phyloP scores from a whole-genome alignment of 2,888 invertebrate genomes.

The Brachyopa scutellaris region DNA sequence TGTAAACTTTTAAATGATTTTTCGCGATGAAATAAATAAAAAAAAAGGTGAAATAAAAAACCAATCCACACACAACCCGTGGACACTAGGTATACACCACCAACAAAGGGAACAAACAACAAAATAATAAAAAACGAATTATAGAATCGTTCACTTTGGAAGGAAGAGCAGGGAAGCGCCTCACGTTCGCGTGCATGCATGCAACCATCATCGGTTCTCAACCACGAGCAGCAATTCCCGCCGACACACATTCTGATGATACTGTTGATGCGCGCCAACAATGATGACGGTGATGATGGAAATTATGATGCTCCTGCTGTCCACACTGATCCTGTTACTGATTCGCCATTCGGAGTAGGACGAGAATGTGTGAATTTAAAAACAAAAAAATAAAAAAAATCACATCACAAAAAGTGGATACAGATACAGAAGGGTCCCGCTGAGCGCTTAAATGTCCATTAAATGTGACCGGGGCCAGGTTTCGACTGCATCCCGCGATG shows the following conservation, averaged over 20 bases:
- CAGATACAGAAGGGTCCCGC: conserved; percentile 28
- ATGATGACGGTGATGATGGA: conserved; percentile 52
- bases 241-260: conserved; percentile 43
- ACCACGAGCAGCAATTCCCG: conserved; percentile 5
- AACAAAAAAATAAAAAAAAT: neutral
- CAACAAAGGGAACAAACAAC: conserved; percentile 43
- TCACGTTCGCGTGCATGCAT: conserved; percentile 39
- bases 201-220: conserved; percentile 30
- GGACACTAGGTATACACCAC: too few species aligned
- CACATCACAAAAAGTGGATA: too few species aligned
- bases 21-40: conserved; percentile 75
- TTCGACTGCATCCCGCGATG: conserved; percentile 50
- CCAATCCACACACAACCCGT: conserved; percentile 23
- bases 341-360: conserved; percentile 28
- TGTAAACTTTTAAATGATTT: conserved; percentile 78
- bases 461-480: conserved; percentile 32
- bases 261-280: conserved; percentile 56
- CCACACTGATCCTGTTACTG: conserved; percentile 62
- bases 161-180: too few species aligned
- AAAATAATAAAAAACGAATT: conserved; percentile 71
- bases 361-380: neutral
- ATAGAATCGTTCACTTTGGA: conserved; percentile 34
- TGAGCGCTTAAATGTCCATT: conserved; percentile 62
- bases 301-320: conserved; percentile 67
- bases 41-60: conserved; percentile 28